Base-by-base conservation (phyloP, 2,797 vertebrate genomes). In the Mus minutoides region DNA sequence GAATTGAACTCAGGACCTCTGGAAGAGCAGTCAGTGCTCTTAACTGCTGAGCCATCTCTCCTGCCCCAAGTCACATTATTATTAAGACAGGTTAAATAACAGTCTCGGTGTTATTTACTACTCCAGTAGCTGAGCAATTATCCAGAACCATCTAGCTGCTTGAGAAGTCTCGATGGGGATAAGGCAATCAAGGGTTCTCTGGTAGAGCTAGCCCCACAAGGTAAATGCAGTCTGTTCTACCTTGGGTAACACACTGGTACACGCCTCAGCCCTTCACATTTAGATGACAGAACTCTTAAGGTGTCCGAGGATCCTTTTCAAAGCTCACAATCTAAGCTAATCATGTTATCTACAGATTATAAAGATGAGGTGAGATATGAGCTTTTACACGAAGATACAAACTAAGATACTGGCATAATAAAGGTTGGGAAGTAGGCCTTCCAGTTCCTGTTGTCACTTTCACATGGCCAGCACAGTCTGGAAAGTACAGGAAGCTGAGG, bases 221-320 rank as follows among this genome's bases (percentile, higher is more conserved):
- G 54, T 67, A 21, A 84, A 1, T 22, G 62, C 60, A 67, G 46
- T 19, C 43, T 71, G 9, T 7, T 71, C 77, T 29, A 52, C 34
- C 9, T 71, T 62, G 58, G 0, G 2, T 19, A 49, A 34, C 43
- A 64, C 5, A 7, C 24, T 40, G 6, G 46, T 29, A 37, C 58
- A 69, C 1, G 62, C 11, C 46, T 79, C 6, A 71, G 86, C 71
- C 49, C 49, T 85, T 88, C 71, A 87, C 21, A 21, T 49, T 52
- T 13, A 78, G 11, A 73, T 49, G 73, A 90, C 21, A 92, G 69
- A 92, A 49, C 14, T 87, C 58, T 46, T 12, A 60, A 69, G 29
- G 43, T 87, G 16, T 83, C 93, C 62, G 60, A 96, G 92, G 54
- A 60, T 60, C 64, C 85, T 64, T 86, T 82, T 91, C 62, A 91